Percentiles rank a stretch among this genome's conserved stretches.
These are phyloP conservation scores for Vanacampus margaritifer DNA, from an alignment of 2,113 vertebrate species.

Conservation along the genomic window DNA sequence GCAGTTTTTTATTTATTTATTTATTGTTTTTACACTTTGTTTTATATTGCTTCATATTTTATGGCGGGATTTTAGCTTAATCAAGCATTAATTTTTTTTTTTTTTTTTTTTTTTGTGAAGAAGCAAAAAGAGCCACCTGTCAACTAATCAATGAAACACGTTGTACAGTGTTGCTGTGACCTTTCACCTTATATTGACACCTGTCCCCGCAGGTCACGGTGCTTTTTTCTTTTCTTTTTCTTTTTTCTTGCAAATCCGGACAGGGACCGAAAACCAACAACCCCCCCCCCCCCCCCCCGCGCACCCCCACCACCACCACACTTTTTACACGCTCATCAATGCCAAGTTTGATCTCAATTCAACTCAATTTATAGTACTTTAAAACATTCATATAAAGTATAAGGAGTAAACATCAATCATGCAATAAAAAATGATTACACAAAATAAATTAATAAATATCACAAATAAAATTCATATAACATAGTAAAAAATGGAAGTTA, in stretches of 20 bases:
- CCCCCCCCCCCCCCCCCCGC: no score
- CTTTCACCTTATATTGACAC: background rate
- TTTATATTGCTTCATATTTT: background rate
- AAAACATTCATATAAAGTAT: no score
- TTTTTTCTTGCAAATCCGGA: background rate
- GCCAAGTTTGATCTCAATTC: background rate
- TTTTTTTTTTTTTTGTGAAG: background rate
- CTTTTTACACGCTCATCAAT: no score
- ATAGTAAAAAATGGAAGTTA: no score
- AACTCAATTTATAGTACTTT: no score
- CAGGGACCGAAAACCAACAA: background rate
- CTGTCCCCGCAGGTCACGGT: background rate
- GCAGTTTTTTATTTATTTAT: no score
- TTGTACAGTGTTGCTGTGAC: background rate
- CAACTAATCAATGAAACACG: background rate
- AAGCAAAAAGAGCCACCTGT: background rate
- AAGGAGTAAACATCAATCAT: no score
- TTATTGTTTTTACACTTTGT: background rate
- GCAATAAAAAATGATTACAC: no score
- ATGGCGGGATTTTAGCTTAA: background rate
- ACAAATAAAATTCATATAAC: no score
- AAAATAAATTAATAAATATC: no score
- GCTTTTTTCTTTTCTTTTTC: background rate
- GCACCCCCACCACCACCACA: no score
- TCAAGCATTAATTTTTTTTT: no score